A percentile compares a stretch with the other conserved stretches of the same genome.
phyloP scores from a whole-genome alignment of 2,113 vertebrate genomes.

The Tupaia tana region DNA sequence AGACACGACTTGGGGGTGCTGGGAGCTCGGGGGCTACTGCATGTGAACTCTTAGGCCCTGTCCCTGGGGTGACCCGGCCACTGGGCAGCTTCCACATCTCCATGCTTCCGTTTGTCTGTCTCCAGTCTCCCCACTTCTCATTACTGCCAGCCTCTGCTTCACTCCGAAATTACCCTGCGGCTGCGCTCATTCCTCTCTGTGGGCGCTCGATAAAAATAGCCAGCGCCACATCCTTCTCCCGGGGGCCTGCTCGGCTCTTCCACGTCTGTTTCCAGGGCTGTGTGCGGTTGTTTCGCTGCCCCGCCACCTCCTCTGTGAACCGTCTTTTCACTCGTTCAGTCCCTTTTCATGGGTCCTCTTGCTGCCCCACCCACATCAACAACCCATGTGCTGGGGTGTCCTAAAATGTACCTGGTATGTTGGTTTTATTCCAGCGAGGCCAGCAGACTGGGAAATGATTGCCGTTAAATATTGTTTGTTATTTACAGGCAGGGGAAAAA shows the following conservation, averaged over 20 bases:
- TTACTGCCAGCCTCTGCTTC: neutral
- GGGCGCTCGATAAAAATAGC: constrained; percentile 58
- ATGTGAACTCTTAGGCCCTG: neutral
- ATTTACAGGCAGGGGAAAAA: neutral
- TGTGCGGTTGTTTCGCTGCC: neutral
- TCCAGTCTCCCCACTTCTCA: neutral
- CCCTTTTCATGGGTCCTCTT: neutral
- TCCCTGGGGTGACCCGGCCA: neutral
- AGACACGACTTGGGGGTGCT: neutral
- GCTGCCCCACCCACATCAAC: rapidly evolving
- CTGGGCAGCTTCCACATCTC: rapidly evolving
- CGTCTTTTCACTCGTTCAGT: neutral
- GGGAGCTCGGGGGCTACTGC: neutral
- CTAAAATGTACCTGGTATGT: neutral
- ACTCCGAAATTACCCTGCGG: constrained; percentile 21
- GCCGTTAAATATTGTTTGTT: neutral
- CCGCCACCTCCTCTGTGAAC: neutral
- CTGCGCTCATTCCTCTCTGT: neutral
- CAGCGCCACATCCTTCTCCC: neutral
- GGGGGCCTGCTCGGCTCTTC: neutral
- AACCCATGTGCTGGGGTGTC: neutral
- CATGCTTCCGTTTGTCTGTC: rapidly evolving
- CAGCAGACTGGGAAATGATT: rapidly evolving
- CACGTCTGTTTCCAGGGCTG: too few species aligned
- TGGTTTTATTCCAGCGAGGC: neutral